A percentile compares a stretch with the other conserved stretches of the same genome.
These are phyloP conservation scores for Agapostemon virescens DNA, from an alignment of 2,888 invertebrate genomes.

Conservation along the genomic window DNA sequence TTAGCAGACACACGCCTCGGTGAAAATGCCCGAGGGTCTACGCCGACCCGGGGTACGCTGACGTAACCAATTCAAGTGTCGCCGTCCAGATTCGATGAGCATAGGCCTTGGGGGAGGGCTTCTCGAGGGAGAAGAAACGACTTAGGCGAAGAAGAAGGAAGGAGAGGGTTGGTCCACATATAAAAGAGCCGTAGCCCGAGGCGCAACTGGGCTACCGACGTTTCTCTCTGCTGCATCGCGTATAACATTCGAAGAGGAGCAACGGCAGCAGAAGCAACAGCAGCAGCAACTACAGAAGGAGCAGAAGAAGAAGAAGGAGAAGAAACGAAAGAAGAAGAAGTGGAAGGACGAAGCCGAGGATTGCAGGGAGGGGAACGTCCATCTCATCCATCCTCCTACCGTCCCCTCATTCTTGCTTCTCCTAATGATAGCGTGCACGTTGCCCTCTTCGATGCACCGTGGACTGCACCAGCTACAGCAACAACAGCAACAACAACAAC, in stretches of 20 bases:
- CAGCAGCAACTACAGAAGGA: slow-evolving; percentile 35
- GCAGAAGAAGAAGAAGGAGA: slow-evolving; percentile 22
- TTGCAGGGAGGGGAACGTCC: slow-evolving; percentile 59
- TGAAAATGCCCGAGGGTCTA: not conserved
- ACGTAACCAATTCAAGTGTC: slow-evolving; percentile 49
- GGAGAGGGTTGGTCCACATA: slow-evolving; percentile 67
- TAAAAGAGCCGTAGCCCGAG: slow-evolving; percentile 72
- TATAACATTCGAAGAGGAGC: slow-evolving; percentile 48
- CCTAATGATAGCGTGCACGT: slow-evolving; percentile 78
- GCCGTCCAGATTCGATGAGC: slow-evolving; percentile 38
- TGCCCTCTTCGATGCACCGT: slow-evolving; percentile 68
- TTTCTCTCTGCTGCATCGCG: slow-evolving; percentile 45
- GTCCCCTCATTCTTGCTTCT: slow-evolving; percentile 72
- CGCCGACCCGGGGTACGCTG: not conserved
- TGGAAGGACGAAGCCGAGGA: slow-evolving; percentile 25
- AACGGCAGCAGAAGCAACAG: slow-evolving; percentile 35
- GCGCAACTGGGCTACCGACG: slow-evolving; percentile 73
- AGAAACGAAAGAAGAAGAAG: slow-evolving; percentile 20
- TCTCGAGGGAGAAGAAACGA: slow-evolving; percentile 26
- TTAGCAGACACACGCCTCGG: not conserved
- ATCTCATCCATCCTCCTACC: slow-evolving; percentile 74
- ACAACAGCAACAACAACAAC: slow-evolving; percentile 48
- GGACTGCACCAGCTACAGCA: slow-evolving; percentile 56
- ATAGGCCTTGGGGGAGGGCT: slow-evolving; percentile 59
- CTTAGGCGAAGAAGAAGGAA: slow-evolving; percentile 9